phyloP scores from a whole-genome alignment of 1,140 invertebrate species.

The Propsilocerus akamusi region DNA sequence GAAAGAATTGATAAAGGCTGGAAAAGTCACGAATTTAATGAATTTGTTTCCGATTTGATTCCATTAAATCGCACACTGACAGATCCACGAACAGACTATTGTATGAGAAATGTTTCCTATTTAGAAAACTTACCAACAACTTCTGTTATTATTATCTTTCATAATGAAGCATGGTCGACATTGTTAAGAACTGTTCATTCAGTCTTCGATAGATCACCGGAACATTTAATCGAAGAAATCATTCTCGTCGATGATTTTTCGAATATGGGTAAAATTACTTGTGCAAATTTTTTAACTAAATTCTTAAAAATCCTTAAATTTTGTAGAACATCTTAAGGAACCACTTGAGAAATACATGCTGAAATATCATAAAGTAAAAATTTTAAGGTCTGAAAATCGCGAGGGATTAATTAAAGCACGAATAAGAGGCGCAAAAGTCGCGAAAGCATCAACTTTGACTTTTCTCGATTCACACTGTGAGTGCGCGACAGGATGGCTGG shows the following conservation, averaged over 20 bases:
- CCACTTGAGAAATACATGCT: background rate
- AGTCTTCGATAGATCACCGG: conserved; percentile 54
- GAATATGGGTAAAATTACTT: conserved; percentile 37
- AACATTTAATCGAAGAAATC: conserved; percentile 51
- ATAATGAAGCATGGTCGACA: conserved; percentile 71
- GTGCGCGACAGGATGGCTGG: conserved; percentile 36
- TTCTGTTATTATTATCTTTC: conserved; percentile 58
- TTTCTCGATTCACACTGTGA: conserved; percentile 50
- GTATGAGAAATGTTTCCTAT: conserved; percentile 13
- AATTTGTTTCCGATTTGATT: conserved; percentile 67
- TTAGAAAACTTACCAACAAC: conserved; percentile 29
- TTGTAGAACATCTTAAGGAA: background rate
- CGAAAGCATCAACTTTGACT: conserved; percentile 26
- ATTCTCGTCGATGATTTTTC: conserved; percentile 72
- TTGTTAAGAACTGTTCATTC: conserved; percentile 53
- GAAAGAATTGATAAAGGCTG: conserved; percentile 14
- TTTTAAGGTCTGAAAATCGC: background rate
- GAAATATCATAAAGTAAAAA: background rate
- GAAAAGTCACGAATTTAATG: conserved; percentile 45
- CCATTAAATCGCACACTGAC: conserved; percentile 58
- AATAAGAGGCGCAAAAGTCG: background rate
- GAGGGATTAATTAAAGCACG: background rate
- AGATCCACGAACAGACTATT: conserved; percentile 55
- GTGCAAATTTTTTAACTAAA: background rate
- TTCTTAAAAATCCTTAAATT: background rate